Evolutionary conservation across 2,797 vertebrate species (phyloP).

Genomic region (Betta splendens): DNA sequence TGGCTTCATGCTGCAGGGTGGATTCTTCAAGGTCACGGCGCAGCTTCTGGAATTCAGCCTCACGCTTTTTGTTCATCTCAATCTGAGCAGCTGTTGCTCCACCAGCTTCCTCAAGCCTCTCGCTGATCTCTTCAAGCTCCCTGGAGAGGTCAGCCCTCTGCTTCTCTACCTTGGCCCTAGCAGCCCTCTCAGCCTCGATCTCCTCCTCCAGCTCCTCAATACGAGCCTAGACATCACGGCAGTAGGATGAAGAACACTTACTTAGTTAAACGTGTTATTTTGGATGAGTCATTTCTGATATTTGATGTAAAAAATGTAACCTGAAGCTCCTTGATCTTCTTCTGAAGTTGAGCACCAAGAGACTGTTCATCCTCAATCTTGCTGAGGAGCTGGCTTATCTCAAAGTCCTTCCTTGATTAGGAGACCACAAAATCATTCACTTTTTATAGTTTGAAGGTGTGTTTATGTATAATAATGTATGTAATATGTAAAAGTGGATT

Average conservation of each 20-base stretch:
- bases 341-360: conserved; percentile 71
- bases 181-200: conserved; percentile 82
- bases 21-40: conserved; percentile 69
- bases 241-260: too few relatives aligned
- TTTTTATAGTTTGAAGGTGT: too few relatives aligned
- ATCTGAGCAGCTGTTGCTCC: too few relatives aligned
- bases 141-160: conserved; percentile 84
- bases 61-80: conserved; percentile 87
- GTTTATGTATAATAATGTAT: too few relatives aligned
- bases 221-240: conserved; percentile 74
- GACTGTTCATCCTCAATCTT: conserved; percentile 87
- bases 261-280: too few relatives aligned
- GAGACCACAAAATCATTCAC: not conserved
- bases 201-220: conserved; percentile 90
- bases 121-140: conserved; percentile 90
- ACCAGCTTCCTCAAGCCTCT: conserved; percentile 85
- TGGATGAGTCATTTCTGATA: not conserved
- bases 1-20: conserved; percentile 51
- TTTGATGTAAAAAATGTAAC: conserved; percentile 45
- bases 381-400: conserved; percentile 83
- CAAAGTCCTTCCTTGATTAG: conserved; percentile 86
- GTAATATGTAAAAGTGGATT: too few relatives aligned
- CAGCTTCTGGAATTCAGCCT: conserved; percentile 87
- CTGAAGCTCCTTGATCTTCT: conserved; percentile 84
- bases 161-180: conserved; percentile 84